Evolutionary conservation across 1,140 invertebrate genomes (phyloP), one percentile per base, ranked within the genome.

Genomic region (Lordiphosa clarofinis): DNA sequence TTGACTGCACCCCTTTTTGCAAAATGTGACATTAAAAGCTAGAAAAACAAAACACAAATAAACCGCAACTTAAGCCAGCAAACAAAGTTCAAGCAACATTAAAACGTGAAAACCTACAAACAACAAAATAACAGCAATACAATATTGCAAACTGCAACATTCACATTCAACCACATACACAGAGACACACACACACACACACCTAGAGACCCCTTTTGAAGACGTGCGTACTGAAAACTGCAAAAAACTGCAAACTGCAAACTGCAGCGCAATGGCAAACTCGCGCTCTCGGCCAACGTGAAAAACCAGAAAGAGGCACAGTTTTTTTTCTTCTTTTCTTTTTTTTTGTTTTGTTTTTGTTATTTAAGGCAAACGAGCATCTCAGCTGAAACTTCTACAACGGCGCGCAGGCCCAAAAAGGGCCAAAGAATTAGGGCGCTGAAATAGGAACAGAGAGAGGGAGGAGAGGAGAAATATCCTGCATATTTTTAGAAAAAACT

Each of bases 291-390:
- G 47, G 46, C 58, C 65, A 82, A 82, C 76, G 59, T 81, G 76
- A 81, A 81, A 81, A 81, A 81, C 76, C 76, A 76, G 76, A 81
- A 81, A 75, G 76, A 81, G 74, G 72, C 76, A 82, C 72, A 76
- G 66, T 78, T 76, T 67, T 71, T 73, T 60, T 28, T 24, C n/a
- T n/a, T n/a, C n/a, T n/a, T n/a, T 15, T 3, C 55, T 54, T 65
- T 49, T 49, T 47, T 52, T 11, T 47, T 48, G 46, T 54, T 56
- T 19, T 56, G 31, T 39, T 7, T 47, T 52, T 37, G 33, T 56
- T 57, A 57, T 69, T 68, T 69, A 66, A 69, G 66, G 50, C 56
- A 56, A 67, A 35, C 66, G 66, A 68, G 57, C 64, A 61, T 68
- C 66, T 55, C 40, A 46, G 28, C 47, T 69, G 44, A 37, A 35